Evolutionary conservation across 1,140 invertebrate species (phyloP).

Genomic region (Bombyx mori): ASM3026992v2 NC_085123.1:1703501-1704000

Average conservation of each 20-base stretch:
- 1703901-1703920: too few species aligned
- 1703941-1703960: too few species aligned
- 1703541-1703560: too few species aligned
- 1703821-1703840: conserved; percentile 27
- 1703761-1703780: conserved; percentile 19
- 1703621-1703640: not conserved
- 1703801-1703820: conserved; percentile 39
- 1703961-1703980: too few species aligned
- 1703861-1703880: conserved; percentile 24
- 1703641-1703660: conserved; percentile 24
- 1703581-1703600: too few species aligned
- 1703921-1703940: too few species aligned
- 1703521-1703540: too few species aligned
- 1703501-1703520: too few species aligned
- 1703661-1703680: conserved; percentile 18
- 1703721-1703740: conserved; percentile 41
- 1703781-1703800: conserved; percentile 26
- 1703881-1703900: not conserved
- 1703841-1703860: conserved; percentile 20
- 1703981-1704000: too few species aligned
- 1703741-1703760: conserved; percentile 48
- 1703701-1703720: conserved; percentile 44
- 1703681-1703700: conserved; percentile 25
- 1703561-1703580: too few species aligned
- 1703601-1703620: too few species aligned